phyloP scores from a whole-genome alignment of 2,888 invertebrate genomes.

The Siphlonurus alternatus region DNA sequence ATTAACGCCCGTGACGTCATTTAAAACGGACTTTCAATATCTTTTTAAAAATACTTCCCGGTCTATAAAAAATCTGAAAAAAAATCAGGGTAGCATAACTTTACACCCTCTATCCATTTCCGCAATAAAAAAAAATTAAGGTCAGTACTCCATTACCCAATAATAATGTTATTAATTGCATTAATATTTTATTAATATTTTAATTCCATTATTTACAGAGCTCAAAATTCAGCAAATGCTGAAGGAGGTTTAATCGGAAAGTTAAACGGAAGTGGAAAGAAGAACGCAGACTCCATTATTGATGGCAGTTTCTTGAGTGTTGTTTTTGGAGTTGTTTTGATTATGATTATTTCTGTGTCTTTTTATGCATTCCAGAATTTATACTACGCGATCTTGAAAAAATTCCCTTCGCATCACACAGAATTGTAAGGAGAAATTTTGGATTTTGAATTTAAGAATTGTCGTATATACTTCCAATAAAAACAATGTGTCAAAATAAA shows the following conservation, averaged over 20 bases:
- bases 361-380: conserved; percentile 74
- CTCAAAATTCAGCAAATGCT: neutral
- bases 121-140: too few relatives aligned
- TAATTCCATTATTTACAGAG: neutral
- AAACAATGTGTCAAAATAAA: too few relatives aligned
- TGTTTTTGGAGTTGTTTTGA: conserved; percentile 60
- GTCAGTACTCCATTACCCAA: too few relatives aligned
- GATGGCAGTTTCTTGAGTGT: conserved; percentile 69
- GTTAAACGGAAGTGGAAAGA: conserved; percentile 14
- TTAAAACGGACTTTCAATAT: too few relatives aligned
- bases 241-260: neutral
- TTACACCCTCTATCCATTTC: conserved; percentile 20
- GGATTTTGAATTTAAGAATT: too few relatives aligned
- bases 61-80: neutral
- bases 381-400: conserved; percentile 61
- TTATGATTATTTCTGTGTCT: conserved; percentile 64
- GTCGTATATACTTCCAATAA: too few relatives aligned
- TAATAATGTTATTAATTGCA: too few relatives aligned
- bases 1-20: too few relatives aligned
- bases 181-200: neutral
- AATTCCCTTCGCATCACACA: conserved; percentile 44
- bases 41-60: neutral
- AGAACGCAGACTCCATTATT: conserved; percentile 34
- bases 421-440: neutral
- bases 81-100: conserved; percentile 14